Evolutionary conservation across 2,888 invertebrate genomes (phyloP), one percentile per base, ranked within the genome.

Genomic region (Fragum whitleyi): DNA sequence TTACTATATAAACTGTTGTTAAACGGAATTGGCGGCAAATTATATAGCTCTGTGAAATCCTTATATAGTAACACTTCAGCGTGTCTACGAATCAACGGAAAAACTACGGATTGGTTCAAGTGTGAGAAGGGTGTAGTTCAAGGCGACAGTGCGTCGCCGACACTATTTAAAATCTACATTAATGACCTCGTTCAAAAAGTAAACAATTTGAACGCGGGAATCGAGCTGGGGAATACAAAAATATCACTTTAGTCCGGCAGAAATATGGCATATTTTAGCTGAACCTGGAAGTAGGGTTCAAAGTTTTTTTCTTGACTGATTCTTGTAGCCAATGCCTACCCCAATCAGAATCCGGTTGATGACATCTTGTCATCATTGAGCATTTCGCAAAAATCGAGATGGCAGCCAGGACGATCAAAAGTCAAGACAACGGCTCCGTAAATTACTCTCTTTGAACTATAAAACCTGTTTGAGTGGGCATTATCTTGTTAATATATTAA

Each of bases 1-100:
- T 9, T 81, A 6, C 55, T 81, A 61, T 74, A 78, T 42, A 81
- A 81, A 67, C 61, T 81, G 9, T 21, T 81, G 9, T 23, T 61
- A 21, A 55, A 78, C 59, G 26, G 57, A 16, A 55, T 73, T 21
- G 73, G 74, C 51, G 80, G 80, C 3, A 81, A 77, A 57, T 1
- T 77, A 7, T 67, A 74, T n/a, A 71, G n/a, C n/a, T 23, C 11
- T 19, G 9, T 57, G 1, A 21, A 21, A 71, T 57, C 55, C 6
- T 29, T 65, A 21, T 39, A 39, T 6, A 19, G 36, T 7, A 70
- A 26, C 51, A 32, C 32, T 5, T 21, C n/a, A 9, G 29, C 72
- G 19, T 51, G 68, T 61, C 23, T 78, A 6, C 21, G 61, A 23
- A 68, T 77, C 23, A 81, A 81, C 47, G 39, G 51, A 9, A 74